These are phyloP conservation scores for Chymomyza amoena DNA, from an alignment of 2,888 invertebrate genomes.

Conservation along the genomic window DNA sequence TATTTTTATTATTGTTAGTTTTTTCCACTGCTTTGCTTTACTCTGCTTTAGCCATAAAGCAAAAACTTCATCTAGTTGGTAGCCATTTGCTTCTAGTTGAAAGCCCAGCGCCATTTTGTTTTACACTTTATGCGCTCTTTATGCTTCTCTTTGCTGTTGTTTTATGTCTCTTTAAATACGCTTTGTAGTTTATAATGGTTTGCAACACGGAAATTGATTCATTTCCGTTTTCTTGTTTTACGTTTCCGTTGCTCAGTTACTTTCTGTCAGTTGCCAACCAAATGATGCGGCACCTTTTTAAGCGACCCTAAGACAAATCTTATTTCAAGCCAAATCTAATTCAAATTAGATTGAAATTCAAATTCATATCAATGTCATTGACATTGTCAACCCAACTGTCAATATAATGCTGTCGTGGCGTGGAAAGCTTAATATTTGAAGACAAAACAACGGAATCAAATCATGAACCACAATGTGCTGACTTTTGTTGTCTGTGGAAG, in stretches of 20 bases:
- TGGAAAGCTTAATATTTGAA: conserved; percentile 42
- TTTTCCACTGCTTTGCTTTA: too few relatives aligned
- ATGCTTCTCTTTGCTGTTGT: conserved; percentile 32
- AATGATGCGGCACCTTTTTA: not conserved
- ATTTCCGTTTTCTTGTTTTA: conserved; percentile 53
- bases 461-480: too few relatives aligned
- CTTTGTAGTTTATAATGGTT: conserved; percentile 68
- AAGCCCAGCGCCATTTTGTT: conserved; percentile 31
- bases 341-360: conserved; percentile 50
- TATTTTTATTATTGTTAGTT: not conserved
- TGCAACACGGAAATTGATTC: conserved; percentile 68
- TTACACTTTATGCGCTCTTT: conserved; percentile 23
- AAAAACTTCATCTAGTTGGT: not conserved
- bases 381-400: conserved; percentile 29
- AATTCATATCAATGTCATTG: conserved; percentile 52
- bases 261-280: conserved; percentile 18
- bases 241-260: conserved; percentile 5
- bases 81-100: not conserved
- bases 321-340: conserved; percentile 42
- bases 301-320: conserved; percentile 22
- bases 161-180: conserved; percentile 29
- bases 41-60: not conserved
- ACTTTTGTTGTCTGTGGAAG: too few relatives aligned
- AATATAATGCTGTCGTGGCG: not conserved
- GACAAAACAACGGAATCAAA: too few relatives aligned